Evolutionary conservation across 2,888 invertebrate genomes (phyloP), one percentile per base, ranked within the genome.

Genomic region (Nebria salina): DNA sequence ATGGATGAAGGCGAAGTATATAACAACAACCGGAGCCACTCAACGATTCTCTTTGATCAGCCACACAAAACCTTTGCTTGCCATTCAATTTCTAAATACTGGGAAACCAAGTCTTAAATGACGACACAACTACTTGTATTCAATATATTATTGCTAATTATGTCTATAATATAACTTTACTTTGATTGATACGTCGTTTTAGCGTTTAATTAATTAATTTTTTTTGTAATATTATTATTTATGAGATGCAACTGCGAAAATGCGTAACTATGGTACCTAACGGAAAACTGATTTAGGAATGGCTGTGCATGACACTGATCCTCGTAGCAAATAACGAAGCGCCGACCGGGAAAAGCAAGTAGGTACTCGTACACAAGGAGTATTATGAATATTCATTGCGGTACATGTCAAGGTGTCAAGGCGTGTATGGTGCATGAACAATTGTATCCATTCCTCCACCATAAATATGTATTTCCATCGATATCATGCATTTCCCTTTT

Each of bases 391-490:
- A 70, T 70, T 70, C 70, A 70, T 70, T 70, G 70, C 25, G 26
- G 25, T 4, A 34, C 13, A 20, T 26, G 70, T 11, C 20, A 34
- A 70, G 25, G 13, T 54, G 54, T 7, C 25, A 20, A 13, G 20
- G 70, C 15, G 66, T 66, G 70, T 25, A 70, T 26, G 73, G 11
- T 15, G 26, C 73, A 34, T 73, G 41, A 73, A 73, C 41, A 41
- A 73, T 54, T 8, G 54, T 73, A n/a, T 0, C 42, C 72, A 26
- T 72, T 54, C 54, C 26, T 25, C 34, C 8, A 7, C 11, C 73
- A 73, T 73, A 73, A 73, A 73, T 73, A 73, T 73, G 73, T 73
- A 73, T 73, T 73, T 42, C 42, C 73, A 41, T 73, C 73, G 73
- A 73, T 73, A 73, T 41, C 15, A 9, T n/a, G 73, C 73, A 26